These are phyloP conservation scores for Drosophila fungiperda DNA, from an alignment of 2,888 invertebrate species.

Conservation along the genomic window DNA sequence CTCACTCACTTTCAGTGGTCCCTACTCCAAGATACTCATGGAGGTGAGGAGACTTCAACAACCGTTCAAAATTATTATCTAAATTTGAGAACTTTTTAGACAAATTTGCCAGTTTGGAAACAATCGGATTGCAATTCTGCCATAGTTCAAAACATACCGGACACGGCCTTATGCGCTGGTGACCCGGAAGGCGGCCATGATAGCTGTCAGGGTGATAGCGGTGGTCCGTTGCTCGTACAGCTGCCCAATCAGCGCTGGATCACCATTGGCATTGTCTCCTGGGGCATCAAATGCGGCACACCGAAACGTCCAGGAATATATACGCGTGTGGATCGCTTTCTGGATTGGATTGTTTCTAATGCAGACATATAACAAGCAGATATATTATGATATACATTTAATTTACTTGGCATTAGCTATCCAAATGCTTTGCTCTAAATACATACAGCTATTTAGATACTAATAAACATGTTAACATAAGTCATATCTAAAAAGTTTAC, in stretches of 20 bases:
- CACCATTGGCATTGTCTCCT: constrained; percentile 92
- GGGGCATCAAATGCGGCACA: constrained; percentile 93
- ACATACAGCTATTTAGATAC: constrained; percentile 46
- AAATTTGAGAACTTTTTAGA: constrained; percentile 47
- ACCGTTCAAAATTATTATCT: background rate
- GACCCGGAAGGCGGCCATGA: constrained; percentile 91
- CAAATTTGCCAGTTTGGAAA: constrained; percentile 91
- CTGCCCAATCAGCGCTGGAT: constrained; percentile 91
- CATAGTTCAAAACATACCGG: constrained; percentile 88
- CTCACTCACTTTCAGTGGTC: constrained; percentile 90
- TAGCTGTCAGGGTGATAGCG: constrained; percentile 90
- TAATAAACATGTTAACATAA: constrained; percentile 31
- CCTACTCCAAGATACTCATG: constrained; percentile 89
- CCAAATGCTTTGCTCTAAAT: constrained; percentile 63
- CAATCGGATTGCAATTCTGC: constrained; percentile 88
- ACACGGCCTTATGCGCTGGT: constrained; percentile 91
- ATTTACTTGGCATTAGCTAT: constrained; percentile 61
- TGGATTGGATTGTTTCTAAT: constrained; percentile 84
- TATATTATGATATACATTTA: constrained; percentile 42
- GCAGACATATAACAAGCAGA: constrained; percentile 72
- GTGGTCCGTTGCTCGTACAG: constrained; percentile 91
- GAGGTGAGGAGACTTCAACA: constrained; percentile 86
- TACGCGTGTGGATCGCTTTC: constrained; percentile 87
- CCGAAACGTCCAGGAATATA: constrained; percentile 92
- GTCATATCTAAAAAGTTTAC: constrained; percentile 11